Evolutionary conservation across 2,113 vertebrate species (phyloP), one percentile per base, ranked within the genome.

Genomic region (Paramormyrops kingsleyae): DNA sequence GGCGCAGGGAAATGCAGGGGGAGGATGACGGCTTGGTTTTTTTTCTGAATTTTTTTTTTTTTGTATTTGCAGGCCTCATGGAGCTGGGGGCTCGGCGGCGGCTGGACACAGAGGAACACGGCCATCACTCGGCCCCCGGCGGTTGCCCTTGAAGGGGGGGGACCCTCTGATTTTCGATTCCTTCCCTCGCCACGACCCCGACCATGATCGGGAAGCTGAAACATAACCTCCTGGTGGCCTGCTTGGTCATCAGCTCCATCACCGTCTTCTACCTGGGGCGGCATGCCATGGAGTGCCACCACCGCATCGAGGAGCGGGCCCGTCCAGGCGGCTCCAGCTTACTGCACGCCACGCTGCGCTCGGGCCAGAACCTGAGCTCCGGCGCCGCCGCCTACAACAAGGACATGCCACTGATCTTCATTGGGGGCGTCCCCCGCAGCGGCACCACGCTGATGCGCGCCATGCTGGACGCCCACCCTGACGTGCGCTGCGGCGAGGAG

Each of bases 231-330:
- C 93, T 99, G 42, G 92, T 99, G 96, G 97, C 97, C 5, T 99
- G 98, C 87, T 95, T 99, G 96, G 97, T 96, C 91, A 96, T 99
- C 93, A 99, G 98, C 91, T 99, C 98, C 0, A 95, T 96, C 91
- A 99, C 98, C 0, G 97, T 99, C 9, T 98, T 99, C 92, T 99
- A 99, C 91, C 90, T 99, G 92, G 97, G 98, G 87, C 97, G 97
- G 24, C 98, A 99, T 0, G 98, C 98, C 52, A 98, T 99, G 98
- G 98, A 99, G 90, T 99, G 98, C 90, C 98, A 99, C 93, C 98
- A 99, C 83, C 97, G 96, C 44, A 95, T 97, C 70, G 97, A 98
- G 89, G 97, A 97, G 49, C 97, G 95, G 52, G 93, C 94, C 89
- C 97, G 95, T 42, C 95, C 95, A 0, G 89, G 89, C 0, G 92